Base-by-base conservation (phyloP, 2,113 vertebrate species). In the Oncorhynchus gorbuscha region DNA sequence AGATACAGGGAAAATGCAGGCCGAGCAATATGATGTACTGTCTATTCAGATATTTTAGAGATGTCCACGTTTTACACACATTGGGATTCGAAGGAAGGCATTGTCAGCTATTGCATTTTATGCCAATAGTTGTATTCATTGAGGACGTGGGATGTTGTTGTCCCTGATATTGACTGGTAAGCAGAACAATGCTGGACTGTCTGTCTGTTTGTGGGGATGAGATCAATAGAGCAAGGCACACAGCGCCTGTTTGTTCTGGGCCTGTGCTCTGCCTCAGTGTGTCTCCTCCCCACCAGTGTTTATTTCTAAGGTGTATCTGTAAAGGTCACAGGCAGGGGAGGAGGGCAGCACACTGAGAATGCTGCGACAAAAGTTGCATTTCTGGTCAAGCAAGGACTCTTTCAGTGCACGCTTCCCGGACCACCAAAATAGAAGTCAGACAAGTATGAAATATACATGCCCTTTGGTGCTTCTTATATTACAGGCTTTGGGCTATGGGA, bases 401-500 rank as follows among this genome's bases (percentile, higher is more conserved):
- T 76, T 85, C 69, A 45, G 66, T 66, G 70, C 59, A 75, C 35
- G 69, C 76, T 69, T 78, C 75, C 72, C 69, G 71, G 71, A 76
- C 71, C 85, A 78, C 81, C 75, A 61, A 84, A 88, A 85, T 79
- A 83, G 75, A 77, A 79, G 64, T 69, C 79, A 81, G 78, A 78
- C 78, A 78, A 73, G 87, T 82, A 78, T 87, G 86, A 85, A 86
- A 86, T 83, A 77, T 77, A 58, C 75, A 82, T 72, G 79, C 82
- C 75, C 35, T 45, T 30, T 82, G 78, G 76, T 69, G 58, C 64
- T 32, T 72, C 74, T 78, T 71, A 35, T 62, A 32, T 79, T 70
- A 72, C 71, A 51, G 68, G 77, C 77, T 65, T 74, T 49, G 32
- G 45, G 69, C 22, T 48, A 73, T 28, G 68, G 73, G 58, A 64